These are phyloP conservation scores for Lanius ludovicianus DNA, from an alignment of 2,113 vertebrate species.

Conservation along the genomic window DNA sequence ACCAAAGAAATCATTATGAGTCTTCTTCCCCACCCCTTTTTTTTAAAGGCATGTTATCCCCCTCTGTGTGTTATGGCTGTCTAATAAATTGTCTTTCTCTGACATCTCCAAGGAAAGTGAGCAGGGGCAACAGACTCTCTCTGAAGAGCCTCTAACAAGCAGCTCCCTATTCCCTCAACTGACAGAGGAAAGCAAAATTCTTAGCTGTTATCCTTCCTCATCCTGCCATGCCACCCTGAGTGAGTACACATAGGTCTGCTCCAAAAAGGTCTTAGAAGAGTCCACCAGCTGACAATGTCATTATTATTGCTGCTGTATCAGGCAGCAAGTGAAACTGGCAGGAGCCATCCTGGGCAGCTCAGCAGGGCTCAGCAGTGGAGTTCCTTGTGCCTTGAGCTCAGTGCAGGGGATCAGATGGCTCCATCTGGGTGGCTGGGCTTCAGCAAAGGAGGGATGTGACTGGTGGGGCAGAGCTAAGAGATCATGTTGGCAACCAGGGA, in stretches of 20 bases:
- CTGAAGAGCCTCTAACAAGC: neutral
- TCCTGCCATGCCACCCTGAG: neutral
- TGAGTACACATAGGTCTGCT: neutral
- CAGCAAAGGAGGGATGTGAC: fast-evolving
- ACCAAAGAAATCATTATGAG: neutral
- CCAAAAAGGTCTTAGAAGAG: neutral
- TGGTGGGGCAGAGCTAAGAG: neutral
- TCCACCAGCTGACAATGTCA: neutral
- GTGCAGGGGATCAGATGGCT: fast-evolving
- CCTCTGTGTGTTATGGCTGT: neutral
- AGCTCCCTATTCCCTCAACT: neutral
- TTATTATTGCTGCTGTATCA: neutral
- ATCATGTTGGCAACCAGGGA: fast-evolving
- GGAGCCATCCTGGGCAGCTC: neutral
- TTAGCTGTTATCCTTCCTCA: neutral
- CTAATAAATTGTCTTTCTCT: neutral
- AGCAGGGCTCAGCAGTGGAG: neutral
- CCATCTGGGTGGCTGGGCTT: too few relatives aligned
- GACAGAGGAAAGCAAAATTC: neutral
- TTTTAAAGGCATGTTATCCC: neutral
- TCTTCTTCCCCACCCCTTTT: neutral
- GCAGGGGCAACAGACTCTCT: neutral
- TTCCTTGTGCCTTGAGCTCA: fast-evolving
- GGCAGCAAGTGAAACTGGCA: neutral
- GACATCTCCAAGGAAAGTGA: neutral